Evolutionary conservation across 2,888 invertebrate species (phyloP).

Genomic region (Zygothrica quintamaculata): DNA sequence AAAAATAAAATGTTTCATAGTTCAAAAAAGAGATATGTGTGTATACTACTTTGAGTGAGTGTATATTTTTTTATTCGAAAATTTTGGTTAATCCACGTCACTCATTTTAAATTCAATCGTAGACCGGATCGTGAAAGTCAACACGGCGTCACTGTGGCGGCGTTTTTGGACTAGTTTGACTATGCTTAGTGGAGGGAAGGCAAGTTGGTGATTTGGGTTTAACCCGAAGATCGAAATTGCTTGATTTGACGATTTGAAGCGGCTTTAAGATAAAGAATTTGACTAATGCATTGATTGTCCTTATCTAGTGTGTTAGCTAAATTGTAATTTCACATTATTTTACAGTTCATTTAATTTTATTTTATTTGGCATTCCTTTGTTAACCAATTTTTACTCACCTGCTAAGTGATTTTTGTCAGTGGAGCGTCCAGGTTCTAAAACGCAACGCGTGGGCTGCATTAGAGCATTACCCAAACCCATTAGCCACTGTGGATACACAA

Average conservation of each 20-base stretch:
- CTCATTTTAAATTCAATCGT: constrained; percentile 57
- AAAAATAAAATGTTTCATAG: neutral
- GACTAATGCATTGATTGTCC: constrained; percentile 52
- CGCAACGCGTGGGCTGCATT: constrained; percentile 32
- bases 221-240: constrained; percentile 44
- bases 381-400: constrained; percentile 15
- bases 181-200: constrained; percentile 29
- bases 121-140: constrained; percentile 73
- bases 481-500: constrained; percentile 33
- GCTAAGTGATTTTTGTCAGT: constrained; percentile 70
- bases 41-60: neutral
- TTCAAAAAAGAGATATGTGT: neutral
- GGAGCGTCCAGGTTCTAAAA: constrained; percentile 51
- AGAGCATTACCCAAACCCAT: constrained; percentile 9
- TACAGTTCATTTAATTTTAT: constrained; percentile 61
- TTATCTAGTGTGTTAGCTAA: constrained; percentile 38
- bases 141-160: constrained; percentile 52
- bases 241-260: no score
- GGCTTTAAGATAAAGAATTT: constrained; percentile 65
- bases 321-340: constrained; percentile 63
- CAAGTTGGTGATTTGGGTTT: constrained; percentile 52
- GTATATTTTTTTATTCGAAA: constrained; percentile 1
- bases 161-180: constrained; percentile 66
- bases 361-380: constrained; percentile 32
- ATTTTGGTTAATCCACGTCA: constrained; percentile 69